A percentile compares a stretch with the other conserved stretches of the same genome.
phyloP scores from a whole-genome alignment of 2,888 invertebrate species.

The Drosophila ustulata region DNA sequence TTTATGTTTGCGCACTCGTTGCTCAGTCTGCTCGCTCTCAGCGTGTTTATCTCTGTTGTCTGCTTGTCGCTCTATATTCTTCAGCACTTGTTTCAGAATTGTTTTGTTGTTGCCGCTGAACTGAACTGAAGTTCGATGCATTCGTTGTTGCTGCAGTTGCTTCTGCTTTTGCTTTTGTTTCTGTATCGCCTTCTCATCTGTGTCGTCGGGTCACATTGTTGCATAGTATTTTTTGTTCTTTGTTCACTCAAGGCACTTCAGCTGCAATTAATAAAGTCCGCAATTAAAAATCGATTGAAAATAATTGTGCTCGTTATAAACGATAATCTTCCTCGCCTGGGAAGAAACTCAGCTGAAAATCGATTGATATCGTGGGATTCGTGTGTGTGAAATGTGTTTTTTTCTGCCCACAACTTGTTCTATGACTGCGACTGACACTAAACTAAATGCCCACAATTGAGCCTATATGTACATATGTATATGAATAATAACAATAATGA shows the following conservation, averaged over 20 bases:
- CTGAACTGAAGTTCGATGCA: slow-evolving; percentile 34
- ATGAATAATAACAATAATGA: neutral
- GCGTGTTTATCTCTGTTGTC: slow-evolving; percentile 14
- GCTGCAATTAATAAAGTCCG: slow-evolving; percentile 39
- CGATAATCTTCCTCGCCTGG: slow-evolving; percentile 18
- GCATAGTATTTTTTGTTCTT: slow-evolving; percentile 13
- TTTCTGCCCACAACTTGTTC: neutral
- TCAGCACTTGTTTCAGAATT: slow-evolving; percentile 11
- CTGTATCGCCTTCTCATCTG: slow-evolving; percentile 17
- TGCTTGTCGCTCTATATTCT: neutral
- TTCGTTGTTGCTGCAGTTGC: slow-evolving; percentile 30
- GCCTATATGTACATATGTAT: neutral
- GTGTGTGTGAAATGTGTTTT: neutral
- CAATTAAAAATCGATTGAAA: slow-evolving; percentile 41
- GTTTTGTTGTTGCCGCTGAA: slow-evolving; percentile 15
- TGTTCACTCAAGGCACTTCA: slow-evolving; percentile 42
- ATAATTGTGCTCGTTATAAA: slow-evolving; percentile 22
- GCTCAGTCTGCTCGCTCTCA: slow-evolving; percentile 52
- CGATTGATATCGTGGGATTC: neutral
- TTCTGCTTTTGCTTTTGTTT: slow-evolving; percentile 7
- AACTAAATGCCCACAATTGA: no score
- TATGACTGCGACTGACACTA: neutral
- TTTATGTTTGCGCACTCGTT: slow-evolving; percentile 11
- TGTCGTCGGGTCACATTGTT: slow-evolving; percentile 48
- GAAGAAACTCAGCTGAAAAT: slow-evolving; percentile 23